These are phyloP conservation scores for Agraylea sexmaculata DNA, from an alignment of 1,140 invertebrate genomes.

Conservation along the genomic window DNA sequence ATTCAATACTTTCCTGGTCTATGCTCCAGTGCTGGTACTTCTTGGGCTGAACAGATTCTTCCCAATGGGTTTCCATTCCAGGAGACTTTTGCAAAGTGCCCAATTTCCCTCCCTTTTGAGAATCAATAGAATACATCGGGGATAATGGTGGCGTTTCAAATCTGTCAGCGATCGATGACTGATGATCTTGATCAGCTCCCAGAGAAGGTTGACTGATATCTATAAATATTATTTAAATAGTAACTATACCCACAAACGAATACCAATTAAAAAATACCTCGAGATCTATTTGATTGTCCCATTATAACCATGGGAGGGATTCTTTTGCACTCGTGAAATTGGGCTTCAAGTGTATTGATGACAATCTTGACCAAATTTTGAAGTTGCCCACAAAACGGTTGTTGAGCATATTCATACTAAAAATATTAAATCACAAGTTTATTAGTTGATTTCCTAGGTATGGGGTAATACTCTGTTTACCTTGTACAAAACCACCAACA, in stretches of 20 bases:
- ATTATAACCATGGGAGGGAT: constrained; percentile 66
- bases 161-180: constrained; percentile 22
- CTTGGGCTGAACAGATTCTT: constrained; percentile 42
- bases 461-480: constrained; percentile 37
- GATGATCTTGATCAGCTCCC: constrained; percentile 50
- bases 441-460: constrained; percentile 1
- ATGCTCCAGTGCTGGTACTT: constrained; percentile 55
- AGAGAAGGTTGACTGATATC: constrained; percentile 65
- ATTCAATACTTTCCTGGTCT: constrained; percentile 74
- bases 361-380: constrained; percentile 78
- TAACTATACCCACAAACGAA: too few relatives aligned
- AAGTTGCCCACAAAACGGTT: constrained; percentile 67
- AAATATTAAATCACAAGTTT: constrained; percentile 23
- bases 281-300: constrained; percentile 53
- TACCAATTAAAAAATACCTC: constrained; percentile 41
- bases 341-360: constrained; percentile 85
- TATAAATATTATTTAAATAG: constrained; percentile 25
- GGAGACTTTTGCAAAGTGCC: constrained; percentile 31
- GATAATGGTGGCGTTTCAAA: constrained; percentile 39
- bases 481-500: constrained; percentile 95
- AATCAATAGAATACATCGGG: constrained; percentile 38
- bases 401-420: constrained; percentile 83
- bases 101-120: constrained; percentile 30
- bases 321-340: constrained; percentile 76
- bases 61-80: constrained; percentile 59